Evolutionary conservation across 2,797 vertebrate species (phyloP).

Genomic region (Coccyzus lansbergi): DNA sequence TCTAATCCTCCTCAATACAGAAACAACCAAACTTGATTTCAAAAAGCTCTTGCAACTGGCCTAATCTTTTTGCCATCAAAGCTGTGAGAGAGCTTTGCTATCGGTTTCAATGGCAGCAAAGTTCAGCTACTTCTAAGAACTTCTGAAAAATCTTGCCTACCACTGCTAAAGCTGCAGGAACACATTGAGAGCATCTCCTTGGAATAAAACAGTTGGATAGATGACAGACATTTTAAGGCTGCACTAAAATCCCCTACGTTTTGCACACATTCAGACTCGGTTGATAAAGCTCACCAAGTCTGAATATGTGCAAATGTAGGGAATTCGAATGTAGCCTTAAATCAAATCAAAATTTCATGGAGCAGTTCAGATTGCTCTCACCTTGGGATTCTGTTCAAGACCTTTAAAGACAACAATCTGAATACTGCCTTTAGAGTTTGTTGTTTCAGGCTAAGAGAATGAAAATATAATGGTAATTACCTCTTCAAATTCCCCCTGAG

Average conservation of each 20-base stretch:
- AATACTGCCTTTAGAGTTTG: not conserved
- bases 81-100: not conserved
- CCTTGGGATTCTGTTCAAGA: not conserved
- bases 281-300: too few relatives aligned
- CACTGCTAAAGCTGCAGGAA: not conserved
- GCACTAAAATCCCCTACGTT: not conserved
- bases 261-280: not conserved
- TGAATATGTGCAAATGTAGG: too few relatives aligned
- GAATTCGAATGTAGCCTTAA: too few relatives aligned
- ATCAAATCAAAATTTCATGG: not conserved
- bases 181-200: not conserved
- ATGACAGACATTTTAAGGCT: not conserved
- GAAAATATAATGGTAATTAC: not conserved
- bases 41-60: not conserved
- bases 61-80: not conserved
- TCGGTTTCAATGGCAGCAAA: not conserved
- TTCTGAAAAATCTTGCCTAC: not conserved
- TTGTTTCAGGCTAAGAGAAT: not conserved
- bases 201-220: not conserved
- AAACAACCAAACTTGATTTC: not conserved
- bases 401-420: not conserved
- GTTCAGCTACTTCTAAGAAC: not conserved
- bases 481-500: not conserved
- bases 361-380: not conserved
- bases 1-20: not conserved